phyloP scores from a whole-genome alignment of 2,113 vertebrate species.

The Pionites leucogaster region DNA sequence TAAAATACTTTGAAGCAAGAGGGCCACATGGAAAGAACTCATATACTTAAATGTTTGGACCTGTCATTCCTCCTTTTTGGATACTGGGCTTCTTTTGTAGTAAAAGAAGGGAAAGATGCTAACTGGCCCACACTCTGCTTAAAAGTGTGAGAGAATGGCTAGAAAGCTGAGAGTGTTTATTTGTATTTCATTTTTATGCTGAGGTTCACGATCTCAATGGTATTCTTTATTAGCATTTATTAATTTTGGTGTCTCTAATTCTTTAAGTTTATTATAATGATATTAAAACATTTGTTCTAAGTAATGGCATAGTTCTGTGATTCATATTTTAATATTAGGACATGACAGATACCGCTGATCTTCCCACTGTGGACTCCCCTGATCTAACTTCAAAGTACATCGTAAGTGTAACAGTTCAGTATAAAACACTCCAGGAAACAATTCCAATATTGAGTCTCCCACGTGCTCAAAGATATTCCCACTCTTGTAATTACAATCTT shows the following conservation, averaged over 20 bases:
- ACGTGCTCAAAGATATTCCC: neutral
- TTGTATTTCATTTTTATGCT: neutral
- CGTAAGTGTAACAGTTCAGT: neutral
- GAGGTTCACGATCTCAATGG: neutral
- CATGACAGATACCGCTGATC: neutral
- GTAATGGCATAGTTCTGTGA: neutral
- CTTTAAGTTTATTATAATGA: neutral
- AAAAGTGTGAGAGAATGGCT: neutral
- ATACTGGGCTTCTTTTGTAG: neutral
- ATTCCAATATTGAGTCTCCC: neutral
- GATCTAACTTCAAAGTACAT: constrained; percentile 15
- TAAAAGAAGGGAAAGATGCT: neutral
- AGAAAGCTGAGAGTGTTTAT: neutral
- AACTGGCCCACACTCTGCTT: neutral
- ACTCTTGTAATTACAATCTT: neutral
- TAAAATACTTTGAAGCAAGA: neutral
- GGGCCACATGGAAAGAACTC: neutral
- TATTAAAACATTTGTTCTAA: constrained; percentile 22
- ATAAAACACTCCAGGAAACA: neutral
- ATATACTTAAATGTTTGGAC: neutral
- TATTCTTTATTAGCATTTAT: neutral
- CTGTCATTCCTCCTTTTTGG: neutral
- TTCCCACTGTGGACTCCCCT: neutral
- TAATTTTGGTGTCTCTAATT: neutral
- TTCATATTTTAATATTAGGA: neutral